Evolutionary conservation across 1,140 invertebrate genomes (phyloP).

Genomic region (Idris sp.): DNA sequence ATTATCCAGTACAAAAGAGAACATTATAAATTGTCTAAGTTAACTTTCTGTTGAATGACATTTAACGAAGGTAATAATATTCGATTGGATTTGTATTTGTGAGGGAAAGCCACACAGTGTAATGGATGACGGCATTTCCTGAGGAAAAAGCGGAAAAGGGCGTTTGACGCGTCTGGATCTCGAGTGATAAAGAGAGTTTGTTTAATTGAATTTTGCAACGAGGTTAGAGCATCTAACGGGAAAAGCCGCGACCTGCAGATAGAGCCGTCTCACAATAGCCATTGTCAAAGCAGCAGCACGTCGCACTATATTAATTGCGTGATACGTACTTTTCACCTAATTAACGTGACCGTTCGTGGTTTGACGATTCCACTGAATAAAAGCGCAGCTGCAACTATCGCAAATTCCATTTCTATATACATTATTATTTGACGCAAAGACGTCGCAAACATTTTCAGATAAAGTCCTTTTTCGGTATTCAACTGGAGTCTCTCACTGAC

Average conservation of each 20-base stretch:
- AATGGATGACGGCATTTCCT: conserved; percentile 35
- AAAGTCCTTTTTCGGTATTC: no score
- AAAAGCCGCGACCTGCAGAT: conserved; percentile 66
- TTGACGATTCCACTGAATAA: conserved; percentile 24
- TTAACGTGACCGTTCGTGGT: conserved; percentile 42
- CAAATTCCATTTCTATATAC: no score
- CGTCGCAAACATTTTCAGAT: no score
- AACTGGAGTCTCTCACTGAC: no score
- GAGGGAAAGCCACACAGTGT: conserved; percentile 19
- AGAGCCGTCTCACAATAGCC: conserved; percentile 69
- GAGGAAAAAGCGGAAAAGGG: conserved; percentile 44
- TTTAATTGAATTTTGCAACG: conserved; percentile 77
- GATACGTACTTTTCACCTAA: conserved; percentile 60
- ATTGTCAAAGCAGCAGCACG: conserved; percentile 64
- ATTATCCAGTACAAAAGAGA: no score
- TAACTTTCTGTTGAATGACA: not conserved
- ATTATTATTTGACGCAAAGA: no score
- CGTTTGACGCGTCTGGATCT: conserved; percentile 27
- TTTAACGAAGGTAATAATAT: conserved; percentile 4
- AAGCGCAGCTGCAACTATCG: conserved; percentile 21
- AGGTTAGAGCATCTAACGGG: conserved; percentile 74
- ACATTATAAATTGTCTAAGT: no score
- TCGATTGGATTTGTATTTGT: conserved; percentile 12
- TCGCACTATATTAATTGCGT: conserved; percentile 48
- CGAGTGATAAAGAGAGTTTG: conserved; percentile 64